Conservation (phyloP, 2,888 invertebrate species). For the Pachliopta kotzebuea region DNA sequence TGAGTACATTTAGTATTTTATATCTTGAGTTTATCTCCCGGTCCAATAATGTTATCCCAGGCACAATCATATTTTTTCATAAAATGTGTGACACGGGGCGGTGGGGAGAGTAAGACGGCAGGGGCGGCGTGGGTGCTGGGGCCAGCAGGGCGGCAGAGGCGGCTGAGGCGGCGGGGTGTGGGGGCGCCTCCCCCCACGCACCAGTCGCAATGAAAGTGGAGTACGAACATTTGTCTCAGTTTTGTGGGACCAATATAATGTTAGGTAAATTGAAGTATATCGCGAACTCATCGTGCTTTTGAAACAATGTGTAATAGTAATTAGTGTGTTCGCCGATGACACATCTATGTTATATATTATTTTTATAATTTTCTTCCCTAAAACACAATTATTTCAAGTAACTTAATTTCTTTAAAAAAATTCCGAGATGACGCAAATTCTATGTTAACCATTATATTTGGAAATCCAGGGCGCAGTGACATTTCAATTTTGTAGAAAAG, state of each 20-base stretch:
- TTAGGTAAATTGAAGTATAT: conserved; percentile 25
- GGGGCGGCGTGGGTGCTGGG: too few species aligned
- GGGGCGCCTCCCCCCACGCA: conserved; percentile 27
- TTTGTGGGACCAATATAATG: conserved; percentile 31
- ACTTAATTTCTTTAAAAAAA: too few species aligned
- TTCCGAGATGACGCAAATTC: too few species aligned
- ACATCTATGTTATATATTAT: too few species aligned
- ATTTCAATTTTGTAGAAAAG: too few species aligned
- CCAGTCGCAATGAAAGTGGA: conserved; percentile 41
- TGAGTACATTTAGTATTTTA: conserved; percentile 17
- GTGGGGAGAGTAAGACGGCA: too few species aligned
- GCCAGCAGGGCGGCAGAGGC: too few species aligned
- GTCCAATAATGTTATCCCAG: conserved; percentile 30
- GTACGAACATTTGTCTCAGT: conserved; percentile 40
- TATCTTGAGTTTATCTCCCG: conserved; percentile 24
- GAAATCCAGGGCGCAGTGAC: too few species aligned
- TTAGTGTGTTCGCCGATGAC: background rate
- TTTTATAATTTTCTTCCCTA: too few species aligned
- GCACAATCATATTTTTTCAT: conserved; percentile 36
- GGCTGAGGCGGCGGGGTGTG: too few species aligned
- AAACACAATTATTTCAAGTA: too few species aligned
- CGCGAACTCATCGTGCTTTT: background rate
- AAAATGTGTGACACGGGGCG: conserved; percentile 34
- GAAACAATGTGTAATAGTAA: background rate
- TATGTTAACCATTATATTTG: too few species aligned